Evolutionary conservation across 92 coral and sea anemone species (phyloP), one percentile per base, ranked within the genome.

Genomic region (Siderastrea siderea): DNA sequence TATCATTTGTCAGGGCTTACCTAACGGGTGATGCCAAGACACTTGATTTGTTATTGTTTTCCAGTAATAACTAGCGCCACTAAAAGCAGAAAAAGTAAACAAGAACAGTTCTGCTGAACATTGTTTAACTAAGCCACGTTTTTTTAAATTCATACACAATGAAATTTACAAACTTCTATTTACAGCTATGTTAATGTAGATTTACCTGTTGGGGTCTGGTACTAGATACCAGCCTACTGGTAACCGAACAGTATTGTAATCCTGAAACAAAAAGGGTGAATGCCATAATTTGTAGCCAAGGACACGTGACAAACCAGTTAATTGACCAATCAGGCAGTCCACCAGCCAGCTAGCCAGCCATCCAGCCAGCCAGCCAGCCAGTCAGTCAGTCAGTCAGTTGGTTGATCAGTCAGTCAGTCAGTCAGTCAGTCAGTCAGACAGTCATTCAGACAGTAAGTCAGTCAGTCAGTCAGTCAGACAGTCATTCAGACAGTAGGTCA

Each of bases 211-310:
- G 46, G 94, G 91, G 75, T 96, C 99, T 59, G 98, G 95, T 0
- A 96, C 94, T 50, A 96, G 78, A 46, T 95, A 96, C 99, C 99
- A 96, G 8, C 97, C 97, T n/a, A 94, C 95, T 10, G 98, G 99
- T 13, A 95, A 83, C 3, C 93, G 94, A 10, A 95, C 88, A 70
- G 85, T 89, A 61, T 82, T 90, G 81, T 93, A 96, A 75, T 95
- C 98, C 98, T 95, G 60, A 68, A 65, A 73, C 14, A 59, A 43
- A 15, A 80, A 26, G 47, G 51, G 5, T 3, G 16, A 7, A 6
- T 3, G 15, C 9, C 0, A 49, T 55, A 55, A 55, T 55, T 10
- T 55, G 2, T 7, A 6, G 12, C 12, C 61, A 55, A 55, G 12
- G 61, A 55, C 10, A 6, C 12, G 12, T 26, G 38, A 26, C 38